Evolutionary conservation across 2,888 invertebrate genomes (phyloP).

Genomic region (Galerucella nymphaeae): DNA sequence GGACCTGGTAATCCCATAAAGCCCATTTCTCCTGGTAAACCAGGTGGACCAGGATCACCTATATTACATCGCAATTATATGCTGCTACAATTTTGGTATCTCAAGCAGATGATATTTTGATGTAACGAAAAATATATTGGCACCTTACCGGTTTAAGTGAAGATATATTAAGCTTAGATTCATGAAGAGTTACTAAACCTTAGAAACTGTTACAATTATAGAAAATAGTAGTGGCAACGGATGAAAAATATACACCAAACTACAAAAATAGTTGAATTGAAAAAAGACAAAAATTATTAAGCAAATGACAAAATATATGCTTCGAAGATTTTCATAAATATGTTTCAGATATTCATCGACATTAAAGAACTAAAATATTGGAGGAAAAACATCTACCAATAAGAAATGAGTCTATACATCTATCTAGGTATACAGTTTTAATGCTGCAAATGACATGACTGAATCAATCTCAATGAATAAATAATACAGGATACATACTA

Average conservation of each 20-base stretch:
- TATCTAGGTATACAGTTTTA: too few species aligned
- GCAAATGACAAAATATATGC: too few species aligned
- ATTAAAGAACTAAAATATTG: too few species aligned
- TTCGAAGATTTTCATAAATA: too few species aligned
- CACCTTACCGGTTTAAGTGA: neutral
- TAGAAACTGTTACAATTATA: neutral
- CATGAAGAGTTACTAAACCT: neutral
- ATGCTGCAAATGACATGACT: too few species aligned
- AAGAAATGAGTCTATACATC: too few species aligned
- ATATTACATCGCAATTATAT: constrained; percentile 25
- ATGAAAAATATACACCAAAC: neutral
- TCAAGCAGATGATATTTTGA: neutral
- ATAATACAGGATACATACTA: too few species aligned
- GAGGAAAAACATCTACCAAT: too few species aligned
- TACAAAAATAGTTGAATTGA: neutral
- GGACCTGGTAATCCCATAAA: constrained; percentile 74
- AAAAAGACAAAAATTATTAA: neutral
- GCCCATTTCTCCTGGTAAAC: constrained; percentile 73
- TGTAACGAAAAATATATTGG: neutral
- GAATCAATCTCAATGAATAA: too few species aligned
- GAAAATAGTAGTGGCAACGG: neutral
- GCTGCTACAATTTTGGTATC: neutral
- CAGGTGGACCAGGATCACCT: constrained; percentile 77
- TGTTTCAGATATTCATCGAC: too few species aligned
- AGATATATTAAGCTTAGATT: neutral